Conservation (phyloP, 2,113 vertebrate species). For the Aythya baeri region DNA sequence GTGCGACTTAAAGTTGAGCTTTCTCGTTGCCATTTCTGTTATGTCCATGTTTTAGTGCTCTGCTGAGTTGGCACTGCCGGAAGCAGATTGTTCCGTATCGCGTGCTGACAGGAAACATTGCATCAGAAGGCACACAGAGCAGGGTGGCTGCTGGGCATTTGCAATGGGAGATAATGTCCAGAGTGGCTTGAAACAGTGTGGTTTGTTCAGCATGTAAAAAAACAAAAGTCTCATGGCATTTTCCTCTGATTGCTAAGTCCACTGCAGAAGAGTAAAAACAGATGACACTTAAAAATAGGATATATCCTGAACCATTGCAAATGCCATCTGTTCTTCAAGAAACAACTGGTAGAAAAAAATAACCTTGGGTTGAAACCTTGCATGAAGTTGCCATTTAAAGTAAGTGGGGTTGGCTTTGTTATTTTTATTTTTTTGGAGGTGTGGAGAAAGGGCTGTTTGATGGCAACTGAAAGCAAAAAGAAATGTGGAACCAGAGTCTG, state of each 20-base stretch:
- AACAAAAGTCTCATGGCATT: neutral
- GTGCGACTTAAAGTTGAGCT: neutral
- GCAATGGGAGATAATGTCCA: constrained; percentile 37
- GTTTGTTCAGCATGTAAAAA: constrained; percentile 10
- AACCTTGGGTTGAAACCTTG: constrained; percentile 59
- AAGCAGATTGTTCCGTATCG: constrained; percentile 51
- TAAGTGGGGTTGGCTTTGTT: constrained; percentile 18
- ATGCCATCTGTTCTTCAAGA: constrained; percentile 61
- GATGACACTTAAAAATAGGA: constrained; percentile 68
- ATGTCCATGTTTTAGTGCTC: neutral
- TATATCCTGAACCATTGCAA: constrained; percentile 45
- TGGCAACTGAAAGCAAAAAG: constrained; percentile 17
- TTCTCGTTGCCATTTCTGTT: neutral
- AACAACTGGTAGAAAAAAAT: constrained; percentile 64
- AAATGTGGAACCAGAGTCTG: neutral
- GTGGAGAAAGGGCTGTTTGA: constrained; percentile 8
- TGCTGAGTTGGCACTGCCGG: constrained; percentile 48
- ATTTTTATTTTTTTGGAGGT: constrained; percentile 50
- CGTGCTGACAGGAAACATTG: constrained; percentile 28
- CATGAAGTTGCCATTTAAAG: constrained; percentile 59
- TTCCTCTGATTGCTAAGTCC: constrained; percentile 46
- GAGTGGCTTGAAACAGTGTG: neutral
- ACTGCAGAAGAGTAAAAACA: constrained; percentile 50
- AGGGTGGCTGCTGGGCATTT: neutral
- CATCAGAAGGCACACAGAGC: constrained; percentile 34